A percentile compares a stretch with the other conserved stretches of the same genome.
phyloP scores from a whole-genome alignment of 2,888 invertebrate genomes.

The Aquatica leii region DNA sequence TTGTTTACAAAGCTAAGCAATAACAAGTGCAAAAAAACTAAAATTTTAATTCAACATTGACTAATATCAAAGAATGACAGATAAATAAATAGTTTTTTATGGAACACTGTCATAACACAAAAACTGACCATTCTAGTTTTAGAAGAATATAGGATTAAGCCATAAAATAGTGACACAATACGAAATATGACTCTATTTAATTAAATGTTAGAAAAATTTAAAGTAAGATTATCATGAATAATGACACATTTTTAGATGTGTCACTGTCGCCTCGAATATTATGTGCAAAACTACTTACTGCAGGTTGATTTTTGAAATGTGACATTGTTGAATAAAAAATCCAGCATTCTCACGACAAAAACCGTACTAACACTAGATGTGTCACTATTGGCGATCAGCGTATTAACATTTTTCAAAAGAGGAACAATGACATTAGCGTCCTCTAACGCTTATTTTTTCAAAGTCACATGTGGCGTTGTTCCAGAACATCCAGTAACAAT shows the following conservation, averaged over 20 bases:
- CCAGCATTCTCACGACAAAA: neutral
- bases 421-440: no score
- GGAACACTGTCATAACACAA: no score
- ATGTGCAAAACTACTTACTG: neutral
- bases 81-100: neutral
- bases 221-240: neutral
- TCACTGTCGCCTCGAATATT: neutral
- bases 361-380: neutral
- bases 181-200: neutral
- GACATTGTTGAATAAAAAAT: neutral
- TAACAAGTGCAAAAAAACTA: neutral
- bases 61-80: neutral
- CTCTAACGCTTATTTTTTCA: neutral
- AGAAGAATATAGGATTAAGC: neutral
- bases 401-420: no score
- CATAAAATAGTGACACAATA: neutral
- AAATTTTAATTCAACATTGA: neutral
- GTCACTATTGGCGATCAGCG: neutral
- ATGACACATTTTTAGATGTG: neutral
- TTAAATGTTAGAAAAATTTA: neutral
- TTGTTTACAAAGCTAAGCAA: neutral
- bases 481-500: neutral
- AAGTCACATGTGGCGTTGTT: no score
- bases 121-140: no score
- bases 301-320: neutral